These are phyloP conservation scores for Platyrinchus mystaceus DNA, from an alignment of 2,797 vertebrate genomes.

Conservation along the genomic window DNA sequence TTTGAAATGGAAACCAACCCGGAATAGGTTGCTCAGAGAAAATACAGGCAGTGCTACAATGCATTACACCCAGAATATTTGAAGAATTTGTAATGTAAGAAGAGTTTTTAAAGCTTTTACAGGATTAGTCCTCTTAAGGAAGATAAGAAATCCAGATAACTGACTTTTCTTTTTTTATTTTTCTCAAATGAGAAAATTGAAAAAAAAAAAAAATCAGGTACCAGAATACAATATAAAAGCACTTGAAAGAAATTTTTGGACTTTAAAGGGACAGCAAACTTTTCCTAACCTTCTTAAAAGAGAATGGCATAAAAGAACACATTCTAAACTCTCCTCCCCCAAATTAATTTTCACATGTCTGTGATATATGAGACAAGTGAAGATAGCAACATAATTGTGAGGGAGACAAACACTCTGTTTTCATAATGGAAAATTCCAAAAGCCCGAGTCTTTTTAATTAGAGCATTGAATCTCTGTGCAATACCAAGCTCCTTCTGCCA, in stretches of 20 bases:
- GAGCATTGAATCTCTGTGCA: not conserved
- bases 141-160: not conserved
- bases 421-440: not conserved
- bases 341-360: not conserved
- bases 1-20: not conserved
- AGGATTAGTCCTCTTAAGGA: not conserved
- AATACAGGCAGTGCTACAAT: not conserved
- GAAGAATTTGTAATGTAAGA: not conserved
- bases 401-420: not conserved
- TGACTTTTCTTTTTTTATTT: not conserved
- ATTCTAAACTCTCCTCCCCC: not conserved
- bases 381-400: conserved; percentile 4
- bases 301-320: not conserved
- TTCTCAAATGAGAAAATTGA: not conserved
- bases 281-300: not conserved
- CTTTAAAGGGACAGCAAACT: not conserved
- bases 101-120: not conserved
- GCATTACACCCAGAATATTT: not conserved
- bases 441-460: not conserved
- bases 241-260: not conserved
- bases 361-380: not conserved
- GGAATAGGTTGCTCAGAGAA: not conserved
- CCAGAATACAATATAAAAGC: not conserved
- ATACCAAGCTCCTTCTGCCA: not conserved
- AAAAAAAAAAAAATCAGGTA: not conserved